Evolutionary conservation across 2,888 invertebrate species (phyloP).

Genomic region (Boloria selene): DNA sequence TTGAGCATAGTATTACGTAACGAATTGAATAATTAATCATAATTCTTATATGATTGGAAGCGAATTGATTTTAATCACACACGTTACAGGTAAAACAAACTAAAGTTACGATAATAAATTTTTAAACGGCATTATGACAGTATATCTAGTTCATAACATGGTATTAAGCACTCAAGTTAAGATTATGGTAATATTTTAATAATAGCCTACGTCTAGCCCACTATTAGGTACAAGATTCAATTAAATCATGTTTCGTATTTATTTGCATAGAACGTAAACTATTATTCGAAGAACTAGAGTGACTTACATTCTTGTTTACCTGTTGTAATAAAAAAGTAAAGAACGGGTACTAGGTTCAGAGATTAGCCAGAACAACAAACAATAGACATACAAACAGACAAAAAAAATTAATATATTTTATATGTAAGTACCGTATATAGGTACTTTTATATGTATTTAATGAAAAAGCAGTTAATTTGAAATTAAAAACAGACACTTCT

Average conservation of each 20-base stretch:
- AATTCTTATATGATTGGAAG: background rate
- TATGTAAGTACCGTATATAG: no score
- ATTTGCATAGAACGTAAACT: slow-evolving; percentile 35
- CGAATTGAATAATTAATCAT: no score
- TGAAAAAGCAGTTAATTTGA: no score
- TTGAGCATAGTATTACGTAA: no score
- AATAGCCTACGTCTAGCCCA: slow-evolving; percentile 34
- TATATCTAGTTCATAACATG: slow-evolving; percentile 29
- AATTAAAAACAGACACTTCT: no score
- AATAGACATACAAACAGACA: no score
- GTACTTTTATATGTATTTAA: no score
- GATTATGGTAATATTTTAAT: slow-evolving; percentile 38
- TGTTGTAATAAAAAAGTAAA: background rate
- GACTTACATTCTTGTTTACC: slow-evolving; percentile 3
- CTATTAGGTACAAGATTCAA: slow-evolving; percentile 29
- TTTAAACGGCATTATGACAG: slow-evolving; percentile 30
- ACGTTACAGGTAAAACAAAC: slow-evolving; percentile 6
- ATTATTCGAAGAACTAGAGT: slow-evolving; percentile 20
- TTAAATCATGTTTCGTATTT: slow-evolving; percentile 28
- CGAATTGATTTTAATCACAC: background rate
- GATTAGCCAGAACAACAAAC: no score
- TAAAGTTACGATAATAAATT: slow-evolving; percentile 26
- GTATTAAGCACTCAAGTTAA: slow-evolving; percentile 35
- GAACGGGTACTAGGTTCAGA: background rate
- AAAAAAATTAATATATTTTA: no score